Conservation (phyloP, 2,888 invertebrate species). For the Pollenia griseotomentosa region DNA sequence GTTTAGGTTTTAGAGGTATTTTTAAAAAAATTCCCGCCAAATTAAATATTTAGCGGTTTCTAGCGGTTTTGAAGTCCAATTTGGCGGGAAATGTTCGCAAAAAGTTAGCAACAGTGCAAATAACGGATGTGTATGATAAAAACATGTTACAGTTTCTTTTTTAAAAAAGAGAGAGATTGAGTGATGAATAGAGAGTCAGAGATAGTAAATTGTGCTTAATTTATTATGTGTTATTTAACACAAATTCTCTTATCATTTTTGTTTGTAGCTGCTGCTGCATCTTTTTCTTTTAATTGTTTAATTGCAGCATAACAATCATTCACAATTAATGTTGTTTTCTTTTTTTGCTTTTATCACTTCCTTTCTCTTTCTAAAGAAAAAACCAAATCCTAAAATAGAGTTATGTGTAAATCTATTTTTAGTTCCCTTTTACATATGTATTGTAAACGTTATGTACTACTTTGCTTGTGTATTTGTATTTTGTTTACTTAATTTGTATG, state of each 20-base stretch:
- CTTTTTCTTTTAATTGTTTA: slow-evolving; percentile 15
- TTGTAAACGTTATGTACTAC: not conserved
- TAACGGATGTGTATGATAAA: slow-evolving; percentile 58
- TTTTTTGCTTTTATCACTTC: slow-evolving; percentile 38
- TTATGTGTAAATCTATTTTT: slow-evolving; percentile 5
- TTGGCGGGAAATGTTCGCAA: too few relatives aligned
- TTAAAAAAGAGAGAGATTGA: not conserved
- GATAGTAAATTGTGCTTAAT: not conserved
- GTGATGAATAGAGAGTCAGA: not conserved
- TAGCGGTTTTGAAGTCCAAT: too few relatives aligned
- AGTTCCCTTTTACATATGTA: not conserved
- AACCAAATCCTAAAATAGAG: not conserved
- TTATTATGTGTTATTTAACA: slow-evolving; percentile 50
- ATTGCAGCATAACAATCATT: slow-evolving; percentile 42
- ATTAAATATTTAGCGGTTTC: too few relatives aligned
- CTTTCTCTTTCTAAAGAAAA: not conserved
- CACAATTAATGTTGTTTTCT: slow-evolving; percentile 14
- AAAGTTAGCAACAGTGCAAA: too few relatives aligned
- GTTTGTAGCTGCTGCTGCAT: not conserved
- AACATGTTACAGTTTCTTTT: slow-evolving; percentile 13
- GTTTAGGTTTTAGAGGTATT: too few relatives aligned
- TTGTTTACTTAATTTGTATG: slow-evolving; percentile 4
- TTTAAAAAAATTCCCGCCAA: too few relatives aligned
- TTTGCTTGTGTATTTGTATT: not conserved
- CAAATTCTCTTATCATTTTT: slow-evolving; percentile 42